Base-by-base conservation (phyloP, 2,113 vertebrate genomes). In the Scolopax mira region DNA sequence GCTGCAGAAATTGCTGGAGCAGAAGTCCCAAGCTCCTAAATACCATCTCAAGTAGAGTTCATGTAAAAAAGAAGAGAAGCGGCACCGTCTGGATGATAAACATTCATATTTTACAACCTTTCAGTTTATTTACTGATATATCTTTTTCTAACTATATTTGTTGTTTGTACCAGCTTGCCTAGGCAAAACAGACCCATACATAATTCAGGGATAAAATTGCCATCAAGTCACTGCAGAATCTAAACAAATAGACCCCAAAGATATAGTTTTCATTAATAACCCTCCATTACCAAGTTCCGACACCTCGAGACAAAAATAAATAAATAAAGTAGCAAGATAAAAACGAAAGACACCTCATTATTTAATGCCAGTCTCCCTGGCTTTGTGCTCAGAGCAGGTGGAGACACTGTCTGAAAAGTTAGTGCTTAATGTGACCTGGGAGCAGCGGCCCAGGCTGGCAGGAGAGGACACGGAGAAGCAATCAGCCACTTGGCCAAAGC, bases 151-250 rank as follows among this genome's bases (percentile, higher is more conserved):
- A 91, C 73, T 92, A 62, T 89, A 95, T 96, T 90, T 92, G 94
- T 90, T 96, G 96, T 95, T 96, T 97, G 83, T 88, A 94, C 94
- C 91, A 96, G 95, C 93, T 94, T 95, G 84, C 95, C 88, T 87
- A 81, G 93, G 93, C 73, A 88, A 97, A 97, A 95, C 91, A 83
- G 93, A 90, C 75, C 84, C 67, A 78, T 94, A 93, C 93, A 87
- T 94, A 96, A 97, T 96, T 96, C 96, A 97, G 95, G 94, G 91
- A 92, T 93, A 94, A 96, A 97, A 96, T 86, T 88, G 73, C 82
- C 95, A 90, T 86, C 96, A 78, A 82, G 75, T 48, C 89, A 85
- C 87, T 4, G 84, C 27, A 49, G 92, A 78, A 90, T 88, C 83
- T 64, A 88, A 94, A 91, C 54, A 69, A 96, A 95, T 70, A 95